These are phyloP conservation scores for Xanthorhoe spadicearia DNA, from an alignment of 2,888 invertebrate species.

Conservation along the genomic window DNA sequence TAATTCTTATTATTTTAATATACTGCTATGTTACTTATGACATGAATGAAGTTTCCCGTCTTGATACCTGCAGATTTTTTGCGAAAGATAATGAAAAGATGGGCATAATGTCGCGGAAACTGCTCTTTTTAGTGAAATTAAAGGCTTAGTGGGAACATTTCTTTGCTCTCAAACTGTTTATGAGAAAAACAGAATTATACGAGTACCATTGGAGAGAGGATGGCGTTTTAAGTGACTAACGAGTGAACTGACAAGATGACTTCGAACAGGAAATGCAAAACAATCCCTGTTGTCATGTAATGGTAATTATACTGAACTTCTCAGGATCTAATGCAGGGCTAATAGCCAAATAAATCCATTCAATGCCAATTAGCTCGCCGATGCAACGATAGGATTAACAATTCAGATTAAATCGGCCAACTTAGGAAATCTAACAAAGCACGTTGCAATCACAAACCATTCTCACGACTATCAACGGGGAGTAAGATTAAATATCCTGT, in stretches of 20 bases:
- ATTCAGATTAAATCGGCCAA: slow-evolving; percentile 73
- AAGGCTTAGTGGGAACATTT: neutral
- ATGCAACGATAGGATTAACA: slow-evolving; percentile 72
- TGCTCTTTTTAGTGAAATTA: neutral
- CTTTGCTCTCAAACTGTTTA: neutral
- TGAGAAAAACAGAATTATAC: neutral
- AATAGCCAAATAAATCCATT: slow-evolving; percentile 69
- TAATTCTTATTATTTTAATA: slow-evolving; percentile 46
- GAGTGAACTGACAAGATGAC: neutral
- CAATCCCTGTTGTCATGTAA: neutral
- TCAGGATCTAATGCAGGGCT: slow-evolving; percentile 44
- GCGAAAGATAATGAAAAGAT: neutral
- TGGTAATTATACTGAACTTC: slow-evolving; percentile 35
- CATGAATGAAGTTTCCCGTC: neutral
- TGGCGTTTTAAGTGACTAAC: neutral
- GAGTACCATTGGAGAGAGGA: neutral
- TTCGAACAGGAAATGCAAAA: neutral
- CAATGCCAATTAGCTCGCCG: slow-evolving; percentile 72
- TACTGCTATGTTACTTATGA: slow-evolving; percentile 4
- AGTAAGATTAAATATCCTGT: slow-evolving; percentile 16
- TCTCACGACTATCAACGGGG: slow-evolving; percentile 8
- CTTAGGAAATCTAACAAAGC: slow-evolving; percentile 51
- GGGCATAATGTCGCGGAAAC: neutral
- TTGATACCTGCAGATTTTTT: neutral
- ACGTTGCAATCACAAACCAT: slow-evolving; percentile 9